Percentiles rank a stretch among this genome's conserved stretches.
Evolutionary conservation across 2,797 vertebrate species (phyloP).

Genomic region (Eremophila alpestris): DNA sequence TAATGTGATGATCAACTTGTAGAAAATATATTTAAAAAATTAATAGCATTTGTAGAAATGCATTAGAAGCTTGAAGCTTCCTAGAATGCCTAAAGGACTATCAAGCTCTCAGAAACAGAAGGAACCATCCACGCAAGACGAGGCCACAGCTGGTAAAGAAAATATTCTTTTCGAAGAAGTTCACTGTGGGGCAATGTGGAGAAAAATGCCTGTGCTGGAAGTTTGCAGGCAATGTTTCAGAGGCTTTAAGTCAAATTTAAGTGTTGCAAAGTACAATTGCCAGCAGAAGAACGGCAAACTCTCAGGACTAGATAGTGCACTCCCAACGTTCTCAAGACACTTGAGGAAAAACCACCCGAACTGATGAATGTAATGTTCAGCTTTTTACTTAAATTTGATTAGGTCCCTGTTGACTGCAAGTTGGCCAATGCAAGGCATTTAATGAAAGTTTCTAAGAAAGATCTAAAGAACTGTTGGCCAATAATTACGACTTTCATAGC

Average conservation of each 20-base stretch:
- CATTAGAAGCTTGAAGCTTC: background rate
- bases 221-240: background rate
- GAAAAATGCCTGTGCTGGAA: background rate
- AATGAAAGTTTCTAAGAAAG: background rate
- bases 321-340: background rate
- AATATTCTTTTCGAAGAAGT: background rate
- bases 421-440: background rate
- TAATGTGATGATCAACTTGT: background rate
- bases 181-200: background rate
- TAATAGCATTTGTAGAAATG: background rate
- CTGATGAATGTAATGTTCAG: background rate
- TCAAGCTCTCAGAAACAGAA: background rate
- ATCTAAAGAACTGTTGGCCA: background rate
- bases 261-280: background rate
- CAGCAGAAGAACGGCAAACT: background rate
- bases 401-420: background rate
- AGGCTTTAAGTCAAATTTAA: background rate
- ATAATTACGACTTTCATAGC: background rate
- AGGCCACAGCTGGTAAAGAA: background rate
- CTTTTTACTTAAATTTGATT: background rate
- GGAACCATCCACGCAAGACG: background rate
- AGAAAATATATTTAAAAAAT: background rate
- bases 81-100: background rate
- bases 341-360: background rate
- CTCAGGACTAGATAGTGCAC: background rate